Base-by-base conservation (phyloP, 2,888 invertebrate species). In the Pollenia angustigena region DNA sequence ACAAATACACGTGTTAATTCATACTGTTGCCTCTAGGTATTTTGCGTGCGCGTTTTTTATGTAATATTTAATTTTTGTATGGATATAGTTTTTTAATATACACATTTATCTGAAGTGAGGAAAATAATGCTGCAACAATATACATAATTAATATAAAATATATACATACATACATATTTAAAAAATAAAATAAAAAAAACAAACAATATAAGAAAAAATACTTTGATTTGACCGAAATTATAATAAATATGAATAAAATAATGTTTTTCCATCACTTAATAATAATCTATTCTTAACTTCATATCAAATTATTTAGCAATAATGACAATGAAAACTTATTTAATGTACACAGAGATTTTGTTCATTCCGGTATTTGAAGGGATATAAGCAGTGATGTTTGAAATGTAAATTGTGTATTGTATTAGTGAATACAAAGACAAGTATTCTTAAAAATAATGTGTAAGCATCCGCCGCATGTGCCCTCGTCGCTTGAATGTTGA, bases 61-160 rank as follows among this genome's bases (percentile, higher is more conserved):
- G 48, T 82, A 60, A 72, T 76, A 84, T 84, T 81, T 81, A 87
- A 83, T 80, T 81, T 82, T 83, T 79, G 44, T 85, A 85, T 85
- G 58, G 58, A 66, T 78, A 83, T 78, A 58, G 64, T 78, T 83
- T 83, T 83, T 44, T 83, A 83, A 78, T 58, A 81, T 40, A 56
- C 60, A 75, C 60, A 68, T 75, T 75, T 60, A 69, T 75, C 81
- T 82, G 44, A 32, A 74, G 71, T 60, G 50, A 62, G 18, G 11
- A 44, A 50, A 42, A 76, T 58, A 74, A 52, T 69, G 72, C 66
- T 74, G 54, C 48, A 80, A 58, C 46, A 56, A 46, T 80, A 48
- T 50, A 52, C 60, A 69, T 68, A 75, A 79, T 48, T 6, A 50
- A 74, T 68, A 58, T 48, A 48, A 32, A 78, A 42, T 11, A 62